A percentile compares a stretch with the other conserved stretches of the same genome.
phyloP scores from a whole-genome alignment of 1,140 invertebrate species.

The Tenebrio molitor region DNA sequence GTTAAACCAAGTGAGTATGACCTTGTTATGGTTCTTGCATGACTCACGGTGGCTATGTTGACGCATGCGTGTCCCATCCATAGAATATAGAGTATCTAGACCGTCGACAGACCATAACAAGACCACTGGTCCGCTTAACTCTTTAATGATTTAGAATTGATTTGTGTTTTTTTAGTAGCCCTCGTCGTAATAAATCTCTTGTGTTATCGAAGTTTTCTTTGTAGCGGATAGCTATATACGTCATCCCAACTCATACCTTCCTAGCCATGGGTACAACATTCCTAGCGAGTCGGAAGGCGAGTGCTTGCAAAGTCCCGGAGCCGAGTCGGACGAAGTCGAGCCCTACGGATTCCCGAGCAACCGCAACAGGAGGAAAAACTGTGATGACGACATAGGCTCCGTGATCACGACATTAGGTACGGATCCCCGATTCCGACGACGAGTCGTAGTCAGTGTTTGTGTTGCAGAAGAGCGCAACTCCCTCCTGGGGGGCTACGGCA shows the following conservation, averaged over 20 bases:
- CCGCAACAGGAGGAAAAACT: conserved; percentile 71
- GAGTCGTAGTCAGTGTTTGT: background rate
- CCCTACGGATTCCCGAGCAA: conserved; percentile 78
- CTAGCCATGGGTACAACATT: conserved; percentile 75
- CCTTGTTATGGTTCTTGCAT: conserved; percentile 22
- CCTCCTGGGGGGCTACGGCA: conserved; percentile 77
- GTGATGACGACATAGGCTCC: conserved; percentile 71
- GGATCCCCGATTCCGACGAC: no score
- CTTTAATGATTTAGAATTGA: no score
- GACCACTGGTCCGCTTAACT: no score
- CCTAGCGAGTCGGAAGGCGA: conserved; percentile 71
- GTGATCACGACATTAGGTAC: conserved; percentile 71
- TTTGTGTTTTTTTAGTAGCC: no score
- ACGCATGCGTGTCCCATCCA: background rate
- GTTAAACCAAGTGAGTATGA: conserved; percentile 68
- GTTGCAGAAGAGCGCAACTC: conserved; percentile 80
- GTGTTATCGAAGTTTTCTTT: conserved; percentile 32
- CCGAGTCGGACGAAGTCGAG: conserved; percentile 71
- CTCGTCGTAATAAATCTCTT: no score
- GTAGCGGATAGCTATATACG: conserved; percentile 80
- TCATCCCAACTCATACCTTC: conserved; percentile 89
- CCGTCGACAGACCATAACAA: no score
- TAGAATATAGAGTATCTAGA: no score
- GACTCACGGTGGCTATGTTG: background rate
- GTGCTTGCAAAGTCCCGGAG: conserved; percentile 64